Evolutionary conservation across 1,140 invertebrate species (phyloP).

Genomic region (Vanessa tameamea): DNA sequence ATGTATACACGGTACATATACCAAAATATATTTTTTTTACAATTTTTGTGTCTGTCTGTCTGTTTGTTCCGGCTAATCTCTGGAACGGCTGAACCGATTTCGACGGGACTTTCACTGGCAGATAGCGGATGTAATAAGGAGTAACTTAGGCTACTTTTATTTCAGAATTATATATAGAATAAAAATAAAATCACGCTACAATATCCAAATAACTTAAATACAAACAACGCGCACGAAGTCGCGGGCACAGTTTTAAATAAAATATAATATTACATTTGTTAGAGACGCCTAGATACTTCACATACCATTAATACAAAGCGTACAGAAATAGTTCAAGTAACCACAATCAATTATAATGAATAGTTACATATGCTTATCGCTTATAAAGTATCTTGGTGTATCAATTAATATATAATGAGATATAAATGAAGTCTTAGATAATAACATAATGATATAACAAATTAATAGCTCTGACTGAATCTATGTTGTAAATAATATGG

Average conservation of each 20-base stretch:
- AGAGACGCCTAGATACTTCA: neutral
- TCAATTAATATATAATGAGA: conserved; percentile 24
- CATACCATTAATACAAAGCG: conserved; percentile 27
- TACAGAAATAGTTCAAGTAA: conserved; percentile 38
- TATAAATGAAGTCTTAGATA: conserved; percentile 17
- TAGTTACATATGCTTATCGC: conserved; percentile 43
- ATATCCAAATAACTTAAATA: no score
- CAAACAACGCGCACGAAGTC: no score
- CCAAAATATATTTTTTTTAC: no score
- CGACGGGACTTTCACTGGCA: no score
- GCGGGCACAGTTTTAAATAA: neutral
- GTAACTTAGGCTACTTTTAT: no score
- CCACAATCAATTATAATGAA: conserved; percentile 41
- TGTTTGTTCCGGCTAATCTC: no score
- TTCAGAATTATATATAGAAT: no score
- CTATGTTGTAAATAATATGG: neutral
- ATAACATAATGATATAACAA: neutral
- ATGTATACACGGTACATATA: no score
- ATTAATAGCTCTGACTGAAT: neutral
- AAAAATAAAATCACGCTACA: no score
- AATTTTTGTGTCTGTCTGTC: no score
- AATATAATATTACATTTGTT: neutral
- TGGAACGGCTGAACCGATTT: no score
- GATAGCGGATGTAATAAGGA: no score
- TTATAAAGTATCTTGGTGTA: conserved; percentile 34